A percentile compares a stretch with the other conserved stretches of the same genome.
Conservation (phyloP, 1,140 invertebrate genomes). For the Drosophila nigrodunni region DNA sequence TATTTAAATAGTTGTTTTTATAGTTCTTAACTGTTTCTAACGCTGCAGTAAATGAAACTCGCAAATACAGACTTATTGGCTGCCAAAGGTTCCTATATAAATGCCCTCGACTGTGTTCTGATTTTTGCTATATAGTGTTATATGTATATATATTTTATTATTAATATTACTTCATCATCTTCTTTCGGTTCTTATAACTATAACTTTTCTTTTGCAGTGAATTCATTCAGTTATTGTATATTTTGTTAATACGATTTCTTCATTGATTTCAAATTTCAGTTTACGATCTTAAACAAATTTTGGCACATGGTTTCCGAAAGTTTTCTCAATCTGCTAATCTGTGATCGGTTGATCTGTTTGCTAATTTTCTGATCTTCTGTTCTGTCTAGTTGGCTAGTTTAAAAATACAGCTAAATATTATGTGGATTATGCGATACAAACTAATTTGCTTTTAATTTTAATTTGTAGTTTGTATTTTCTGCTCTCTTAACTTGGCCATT, state of each 20-base stretch:
- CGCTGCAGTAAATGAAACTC: constrained; percentile 55
- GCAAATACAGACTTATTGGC: constrained; percentile 39
- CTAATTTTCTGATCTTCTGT: constrained; percentile 16
- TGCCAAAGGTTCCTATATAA: constrained; percentile 37
- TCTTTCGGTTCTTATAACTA: constrained; percentile 33
- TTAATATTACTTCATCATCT: constrained; percentile 2
- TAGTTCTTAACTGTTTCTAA: constrained; percentile 22
- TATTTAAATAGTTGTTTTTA: constrained; percentile 33
- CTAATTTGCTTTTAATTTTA: constrained; percentile 65
- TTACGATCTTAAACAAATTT: constrained; percentile 66
- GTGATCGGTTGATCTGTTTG: not conserved
- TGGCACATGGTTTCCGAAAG: constrained; percentile 80
- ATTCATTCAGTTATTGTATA: constrained; percentile 69
- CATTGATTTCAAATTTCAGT: constrained; percentile 22
- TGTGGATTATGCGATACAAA: constrained; percentile 69
- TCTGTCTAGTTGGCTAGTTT: constrained; percentile 62
- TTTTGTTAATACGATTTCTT: constrained; percentile 62
- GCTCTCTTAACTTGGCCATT: constrained; percentile 55
- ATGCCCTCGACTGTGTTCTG: constrained; percentile 37
- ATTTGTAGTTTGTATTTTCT: constrained; percentile 71
- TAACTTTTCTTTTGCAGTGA: constrained; percentile 49
- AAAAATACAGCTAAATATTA: constrained; percentile 75
- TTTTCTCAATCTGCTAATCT: constrained; percentile 36
- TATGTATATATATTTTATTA: constrained; percentile 13
- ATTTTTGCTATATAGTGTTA: constrained; percentile 19